Evolutionary conservation across 1,140 invertebrate species (phyloP).

Genomic region (Cheumatopsyche charites): DNA sequence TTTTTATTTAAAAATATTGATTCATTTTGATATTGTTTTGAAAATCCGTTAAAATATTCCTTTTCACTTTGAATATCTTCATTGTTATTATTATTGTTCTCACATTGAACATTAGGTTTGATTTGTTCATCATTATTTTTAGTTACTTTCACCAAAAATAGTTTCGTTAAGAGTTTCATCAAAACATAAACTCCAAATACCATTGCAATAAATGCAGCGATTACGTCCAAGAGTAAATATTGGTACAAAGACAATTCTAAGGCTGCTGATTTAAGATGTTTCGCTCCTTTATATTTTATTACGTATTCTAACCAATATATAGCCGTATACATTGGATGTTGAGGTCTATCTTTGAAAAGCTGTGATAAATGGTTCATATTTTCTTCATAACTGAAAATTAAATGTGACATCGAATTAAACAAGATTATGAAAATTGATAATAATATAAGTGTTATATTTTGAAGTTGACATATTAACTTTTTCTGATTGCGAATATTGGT

Average conservation of each 20-base stretch:
- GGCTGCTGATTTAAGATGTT: slow-evolving; percentile 61
- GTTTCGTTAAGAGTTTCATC: not conserved
- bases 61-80: slow-evolving; percentile 38
- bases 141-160: not conserved
- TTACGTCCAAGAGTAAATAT: slow-evolving; percentile 65
- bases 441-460: no score
- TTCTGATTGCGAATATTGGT: no score
- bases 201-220: slow-evolving; percentile 45
- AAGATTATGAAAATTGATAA: no score
- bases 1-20: not conserved
- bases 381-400: slow-evolving; percentile 49
- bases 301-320: slow-evolving; percentile 66
- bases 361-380: slow-evolving; percentile 51
- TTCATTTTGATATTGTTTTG: slow-evolving; percentile 36
- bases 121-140: not conserved
- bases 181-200: slow-evolving; percentile 15
- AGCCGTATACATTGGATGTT: slow-evolving; percentile 56
- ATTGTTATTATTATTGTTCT: slow-evolving; percentile 43
- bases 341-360: slow-evolving; percentile 59
- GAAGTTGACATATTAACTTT: no score
- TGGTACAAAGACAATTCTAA: slow-evolving; percentile 63
- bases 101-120: slow-evolving; percentile 14
- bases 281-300: slow-evolving; percentile 63
- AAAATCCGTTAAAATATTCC: slow-evolving; percentile 30
- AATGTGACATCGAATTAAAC: not conserved